These are phyloP conservation scores for Pogonocichla stellata DNA, from an alignment of 2,113 vertebrate genomes.

Conservation along the genomic window DNA sequence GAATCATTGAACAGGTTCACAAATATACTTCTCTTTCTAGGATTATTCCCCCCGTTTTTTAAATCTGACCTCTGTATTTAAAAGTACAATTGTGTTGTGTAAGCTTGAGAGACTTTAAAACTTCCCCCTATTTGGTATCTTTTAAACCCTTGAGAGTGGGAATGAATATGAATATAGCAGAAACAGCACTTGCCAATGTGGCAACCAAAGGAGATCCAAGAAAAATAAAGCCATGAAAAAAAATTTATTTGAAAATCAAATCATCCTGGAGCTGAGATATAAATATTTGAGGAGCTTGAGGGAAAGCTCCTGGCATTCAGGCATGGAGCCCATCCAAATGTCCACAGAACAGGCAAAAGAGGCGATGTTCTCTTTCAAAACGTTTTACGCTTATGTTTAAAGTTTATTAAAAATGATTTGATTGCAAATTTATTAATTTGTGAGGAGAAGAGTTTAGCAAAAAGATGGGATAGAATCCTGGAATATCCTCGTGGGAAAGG, in stretches of 20 bases:
- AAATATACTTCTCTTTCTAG: fast-evolving
- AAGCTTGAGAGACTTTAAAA: background rate
- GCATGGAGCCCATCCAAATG: background rate
- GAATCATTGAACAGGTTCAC: background rate
- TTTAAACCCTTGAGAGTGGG: background rate
- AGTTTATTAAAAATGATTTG: background rate
- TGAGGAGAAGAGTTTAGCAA: fast-evolving
- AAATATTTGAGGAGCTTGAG: background rate
- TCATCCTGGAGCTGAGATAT: background rate
- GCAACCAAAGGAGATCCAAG: background rate
- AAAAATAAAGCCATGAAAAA: background rate
- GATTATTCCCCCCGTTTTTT: fast-evolving
- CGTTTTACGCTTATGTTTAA: fast-evolving
- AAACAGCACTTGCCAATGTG: background rate
- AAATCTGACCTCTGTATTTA: fast-evolving
- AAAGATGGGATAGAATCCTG: background rate
- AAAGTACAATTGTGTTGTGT: fast-evolving
- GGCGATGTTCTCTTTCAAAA: fast-evolving
- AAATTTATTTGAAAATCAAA: background rate
- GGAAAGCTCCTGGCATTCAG: background rate
- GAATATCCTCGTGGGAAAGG: no score
- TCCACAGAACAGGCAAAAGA: background rate
- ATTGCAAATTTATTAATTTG: background rate
- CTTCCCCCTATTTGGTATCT: background rate
- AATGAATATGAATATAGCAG: background rate